Percentiles rank a stretch among this genome's conserved stretches.
Conservation (phyloP, 2,888 invertebrate genomes). For the Serrognathus titanus region DNA sequence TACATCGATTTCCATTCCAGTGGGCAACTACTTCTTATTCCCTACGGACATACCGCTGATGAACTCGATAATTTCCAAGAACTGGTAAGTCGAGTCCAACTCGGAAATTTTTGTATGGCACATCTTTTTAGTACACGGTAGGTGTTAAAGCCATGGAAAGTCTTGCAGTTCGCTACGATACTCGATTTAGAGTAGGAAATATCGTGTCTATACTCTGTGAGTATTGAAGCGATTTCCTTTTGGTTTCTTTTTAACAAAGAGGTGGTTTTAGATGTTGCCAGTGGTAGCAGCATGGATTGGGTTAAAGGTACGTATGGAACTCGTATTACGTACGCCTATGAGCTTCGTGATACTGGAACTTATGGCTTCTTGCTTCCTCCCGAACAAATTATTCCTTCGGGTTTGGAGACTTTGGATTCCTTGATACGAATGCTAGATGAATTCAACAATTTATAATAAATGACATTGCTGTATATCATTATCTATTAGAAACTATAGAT, state of each 20-base stretch:
- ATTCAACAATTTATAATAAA: slow-evolving; percentile 32
- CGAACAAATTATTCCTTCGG: slow-evolving; percentile 59
- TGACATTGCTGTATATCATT: too few species aligned
- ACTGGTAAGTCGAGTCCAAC: slow-evolving; percentile 47
- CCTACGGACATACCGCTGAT: slow-evolving; percentile 64
- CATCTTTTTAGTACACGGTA: slow-evolving; percentile 37
- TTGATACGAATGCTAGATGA: slow-evolving; percentile 52
- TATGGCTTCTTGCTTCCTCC: slow-evolving; percentile 69
- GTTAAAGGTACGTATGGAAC: slow-evolving; percentile 64
- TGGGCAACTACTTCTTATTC: slow-evolving; percentile 65
- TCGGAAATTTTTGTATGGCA: not conserved
- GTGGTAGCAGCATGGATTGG: slow-evolving; percentile 73
- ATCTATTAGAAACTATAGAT: too few species aligned
- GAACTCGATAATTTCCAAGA: slow-evolving; percentile 59
- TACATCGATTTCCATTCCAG: slow-evolving; percentile 75
- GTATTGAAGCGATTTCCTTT: slow-evolving; percentile 17
- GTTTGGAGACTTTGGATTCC: slow-evolving; percentile 57
- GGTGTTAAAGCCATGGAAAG: slow-evolving; percentile 40
- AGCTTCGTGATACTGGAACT: slow-evolving; percentile 65
- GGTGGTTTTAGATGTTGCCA: slow-evolving; percentile 56
- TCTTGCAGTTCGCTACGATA: slow-evolving; percentile 45
- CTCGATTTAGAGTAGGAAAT: slow-evolving; percentile 47
- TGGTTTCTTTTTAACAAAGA: not conserved
- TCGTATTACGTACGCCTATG: slow-evolving; percentile 66
- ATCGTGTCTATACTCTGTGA: slow-evolving; percentile 52